A percentile compares a stretch with the other conserved stretches of the same genome.
phyloP scores from a whole-genome alignment of 1,140 invertebrate genomes.

The Solenopsis invicta region DNA sequence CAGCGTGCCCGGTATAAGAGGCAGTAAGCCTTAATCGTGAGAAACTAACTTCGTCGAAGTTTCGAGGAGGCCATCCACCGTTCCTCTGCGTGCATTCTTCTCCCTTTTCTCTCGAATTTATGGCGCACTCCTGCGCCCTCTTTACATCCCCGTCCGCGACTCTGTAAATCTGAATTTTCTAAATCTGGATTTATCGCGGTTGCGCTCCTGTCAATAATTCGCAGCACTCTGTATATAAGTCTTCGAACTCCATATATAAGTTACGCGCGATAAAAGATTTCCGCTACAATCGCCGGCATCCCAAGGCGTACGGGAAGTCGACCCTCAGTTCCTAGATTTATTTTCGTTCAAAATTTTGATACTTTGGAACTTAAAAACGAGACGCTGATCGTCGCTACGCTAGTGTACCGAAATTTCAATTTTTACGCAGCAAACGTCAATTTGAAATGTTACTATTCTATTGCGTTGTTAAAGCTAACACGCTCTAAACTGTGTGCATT shows the following conservation, averaged over 20 bases:
- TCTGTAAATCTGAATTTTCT: slow-evolving; percentile 61
- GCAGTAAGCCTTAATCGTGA: slow-evolving; percentile 74
- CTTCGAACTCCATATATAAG: slow-evolving; percentile 40
- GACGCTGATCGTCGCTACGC: not conserved
- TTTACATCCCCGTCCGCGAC: slow-evolving; percentile 35
- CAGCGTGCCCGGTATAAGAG: slow-evolving; percentile 40
- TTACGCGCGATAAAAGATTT: slow-evolving; percentile 40
- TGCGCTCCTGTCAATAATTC: slow-evolving; percentile 55
- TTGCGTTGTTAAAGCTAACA: not conserved
- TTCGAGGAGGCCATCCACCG: slow-evolving; percentile 42
- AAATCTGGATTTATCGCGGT: slow-evolving; percentile 64
- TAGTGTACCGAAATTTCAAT: not conserved
- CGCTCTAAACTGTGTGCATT: not conserved
- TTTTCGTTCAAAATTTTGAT: not conserved
- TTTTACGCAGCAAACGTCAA: not conserved
- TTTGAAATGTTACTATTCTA: not conserved
- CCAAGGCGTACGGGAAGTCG: not conserved
- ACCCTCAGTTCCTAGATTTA: not conserved
- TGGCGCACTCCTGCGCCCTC: slow-evolving; percentile 31
- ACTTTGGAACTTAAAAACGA: not conserved
- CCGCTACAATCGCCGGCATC: slow-evolving; percentile 13
- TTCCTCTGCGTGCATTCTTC: slow-evolving; percentile 11
- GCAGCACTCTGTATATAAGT: not conserved
- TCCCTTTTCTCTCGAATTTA: slow-evolving; percentile 66
- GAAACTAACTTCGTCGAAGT: slow-evolving; percentile 77